phyloP scores from a whole-genome alignment of 2,113 vertebrate species.

The Nothobranchius furzeri region DNA sequence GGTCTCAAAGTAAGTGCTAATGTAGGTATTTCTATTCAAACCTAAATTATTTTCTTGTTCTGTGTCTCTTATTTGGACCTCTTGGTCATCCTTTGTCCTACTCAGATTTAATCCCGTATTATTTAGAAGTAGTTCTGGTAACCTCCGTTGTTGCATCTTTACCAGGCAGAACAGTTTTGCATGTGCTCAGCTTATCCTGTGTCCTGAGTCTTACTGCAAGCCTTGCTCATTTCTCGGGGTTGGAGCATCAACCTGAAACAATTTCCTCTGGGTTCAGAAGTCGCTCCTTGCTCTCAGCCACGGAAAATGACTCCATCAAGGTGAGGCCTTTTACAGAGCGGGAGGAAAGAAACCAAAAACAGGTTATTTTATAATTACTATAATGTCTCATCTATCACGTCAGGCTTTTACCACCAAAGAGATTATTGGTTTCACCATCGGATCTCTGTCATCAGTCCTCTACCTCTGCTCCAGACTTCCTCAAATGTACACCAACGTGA shows the following conservation, averaged over 20 bases:
- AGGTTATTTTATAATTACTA: neutral
- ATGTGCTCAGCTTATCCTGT: conserved; percentile 72
- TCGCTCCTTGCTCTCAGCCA: conserved; percentile 77
- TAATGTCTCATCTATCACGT: conserved; percentile 8
- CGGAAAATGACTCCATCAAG: conserved; percentile 17
- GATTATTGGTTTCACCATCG: conserved; percentile 86
- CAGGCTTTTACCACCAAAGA: conserved; percentile 86
- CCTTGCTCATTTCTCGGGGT: conserved; percentile 35
- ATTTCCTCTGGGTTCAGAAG: conserved; percentile 55
- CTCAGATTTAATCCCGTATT: no score
- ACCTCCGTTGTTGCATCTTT: conserved; percentile 14
- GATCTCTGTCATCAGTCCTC: conserved; percentile 87
- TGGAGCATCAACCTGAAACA: neutral
- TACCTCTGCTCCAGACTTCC: conserved; percentile 91
- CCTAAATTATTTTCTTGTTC: neutral
- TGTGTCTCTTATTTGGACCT: neutral
- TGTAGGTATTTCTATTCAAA: neutral
- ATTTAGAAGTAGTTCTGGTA: no score
- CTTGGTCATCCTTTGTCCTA: no score
- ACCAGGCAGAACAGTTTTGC: conserved; percentile 65
- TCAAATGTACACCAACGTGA: conserved; percentile 93
- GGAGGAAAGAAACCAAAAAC: neutral
- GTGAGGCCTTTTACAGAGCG: conserved; percentile 59
- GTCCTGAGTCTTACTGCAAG: conserved; percentile 67
- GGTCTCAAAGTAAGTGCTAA: conserved; percentile 43